Base-by-base conservation (phyloP, 37 sponge, comb jelly and placozoan genomes). In the Dysidea cf. avara region DNA sequence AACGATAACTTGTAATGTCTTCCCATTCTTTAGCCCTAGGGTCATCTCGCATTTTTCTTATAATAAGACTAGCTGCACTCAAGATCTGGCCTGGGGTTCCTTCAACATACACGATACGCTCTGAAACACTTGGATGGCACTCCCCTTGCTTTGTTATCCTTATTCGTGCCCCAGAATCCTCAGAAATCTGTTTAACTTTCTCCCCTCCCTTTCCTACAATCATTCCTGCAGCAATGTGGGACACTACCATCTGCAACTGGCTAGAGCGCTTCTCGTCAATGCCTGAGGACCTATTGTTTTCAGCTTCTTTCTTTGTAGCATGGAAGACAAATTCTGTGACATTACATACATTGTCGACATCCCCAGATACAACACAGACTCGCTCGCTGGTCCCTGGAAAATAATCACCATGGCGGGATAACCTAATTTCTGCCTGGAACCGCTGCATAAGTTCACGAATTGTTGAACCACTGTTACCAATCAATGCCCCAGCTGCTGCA, bases 151-250 rank as follows among this genome's bases (percentile, higher is more conserved):
- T 81, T 47, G 87, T 83, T 39, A 96, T 89, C 70, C 82, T 84
- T 22, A 96, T 89, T 54, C 76, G 65, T 2, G 83, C 87, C 13
- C 71, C 83, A 60, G 69, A 80, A 30, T 96, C 90, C 24, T 69
- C 61, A 61, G 92, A 86, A 24, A 96, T 75, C 7, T 71, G 64
- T 69, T 92, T 92, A 67, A 96, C 83, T 29, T 78, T 91, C 34
- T 72, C 68, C 0, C 97, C 97, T 9, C 89, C 82, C 66, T 92
- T 96, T 2, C 97, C 97, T 30, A 96, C 92, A 60, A 96, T 89
- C 72, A 92, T 83, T 7, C 97, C 97, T 5, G 97, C 81, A 1
- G 93, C 83, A 28, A 85, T 85, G 72, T 96, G 82, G 38, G 97
- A 89, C 21, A 96, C 79, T 11, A 96, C 80, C 66, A 96, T 74